Evolutionary conservation across 2,888 invertebrate species (phyloP).

Genomic region (Yponomeuta sedellus): DNA sequence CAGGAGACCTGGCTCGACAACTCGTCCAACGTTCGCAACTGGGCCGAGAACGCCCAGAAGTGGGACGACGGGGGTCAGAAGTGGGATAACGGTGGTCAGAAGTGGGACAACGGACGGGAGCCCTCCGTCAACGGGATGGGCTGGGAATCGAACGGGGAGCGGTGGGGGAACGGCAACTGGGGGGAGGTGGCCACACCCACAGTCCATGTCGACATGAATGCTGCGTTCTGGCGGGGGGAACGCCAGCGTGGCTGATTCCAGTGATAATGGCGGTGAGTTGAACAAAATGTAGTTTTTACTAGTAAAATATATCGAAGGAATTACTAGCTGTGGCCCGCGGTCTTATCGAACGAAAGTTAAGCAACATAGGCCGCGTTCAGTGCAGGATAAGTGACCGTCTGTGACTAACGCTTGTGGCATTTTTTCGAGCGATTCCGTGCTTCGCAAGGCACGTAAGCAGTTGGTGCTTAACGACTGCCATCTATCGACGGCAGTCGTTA

Average conservation of each 20-base stretch:
- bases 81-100: constrained; percentile 25
- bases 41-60: constrained; percentile 54
- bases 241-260: constrained; percentile 65
- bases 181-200: constrained; percentile 56
- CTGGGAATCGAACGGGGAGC: constrained; percentile 27
- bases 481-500: too few relatives aligned
- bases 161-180: constrained; percentile 42
- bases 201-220: constrained; percentile 62
- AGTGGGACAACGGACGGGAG: constrained; percentile 28
- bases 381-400: too few relatives aligned
- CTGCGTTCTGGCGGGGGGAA: constrained; percentile 64
- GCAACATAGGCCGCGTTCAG: too few relatives aligned
- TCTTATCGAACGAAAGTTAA: too few relatives aligned
- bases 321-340: too few relatives aligned
- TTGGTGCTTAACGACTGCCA: too few relatives aligned
- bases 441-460: too few relatives aligned
- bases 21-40: constrained; percentile 44
- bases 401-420: too few relatives aligned
- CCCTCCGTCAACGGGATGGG: constrained; percentile 29
- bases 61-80: constrained; percentile 41
- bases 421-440: too few relatives aligned
- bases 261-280: constrained; percentile 65
- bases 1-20: constrained; percentile 60
- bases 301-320: too few relatives aligned
- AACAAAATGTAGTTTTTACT: too few relatives aligned